Base-by-base conservation (phyloP, 2,888 invertebrate genomes). In the Tolmerus cingulatus region DNA sequence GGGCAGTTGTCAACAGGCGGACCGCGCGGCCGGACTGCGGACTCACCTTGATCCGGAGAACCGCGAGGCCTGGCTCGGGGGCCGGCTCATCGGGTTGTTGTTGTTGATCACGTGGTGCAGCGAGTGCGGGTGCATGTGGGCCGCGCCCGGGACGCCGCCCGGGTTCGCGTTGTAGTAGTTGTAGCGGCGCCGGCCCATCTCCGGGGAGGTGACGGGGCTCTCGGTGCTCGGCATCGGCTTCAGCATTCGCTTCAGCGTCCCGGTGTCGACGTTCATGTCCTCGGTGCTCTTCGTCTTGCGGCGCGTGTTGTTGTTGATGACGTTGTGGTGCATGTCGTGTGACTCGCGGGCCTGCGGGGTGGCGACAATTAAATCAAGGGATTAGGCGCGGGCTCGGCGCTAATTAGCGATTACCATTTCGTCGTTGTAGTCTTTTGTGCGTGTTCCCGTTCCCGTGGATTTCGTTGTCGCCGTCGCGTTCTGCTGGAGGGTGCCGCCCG, bases 161-260 rank as follows among this genome's bases (percentile, higher is more conserved):
- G 93, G 91, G 88, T 92, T 92, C 87, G 92, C 92, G 89, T 94
- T 94, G 90, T 95, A 94, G 90, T 95, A 95, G 91, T 95, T 95
- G 92, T 96, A 96, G 85, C 97, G 94, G 78, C 97, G 95, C 81
- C 97, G 95, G 27, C 96, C 96, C 96, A 97, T 97, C 93, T 97
- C 97, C 19, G 97, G 97, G 87, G 97, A 97, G 81, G 97, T 97
- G 85, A 96, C 97, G 1, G 97, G 97, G 91, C 97, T 97, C 91
- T 97, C 97, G 87, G 96, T 95, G 90, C 97, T 97, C 34, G 98
- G 97, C 95, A 98, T 97, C 82, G 98, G 98, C 91, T 98, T 98
- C 90, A 98, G 94, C 97, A 98, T 98, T 89, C 97, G 95, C 92
- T 98, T 98, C 90, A 98, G 94, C 9, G 98, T 98, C 74, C 86